phyloP scores from a whole-genome alignment of 2,113 vertebrate species.

The Apteryx mantelli region DNA sequence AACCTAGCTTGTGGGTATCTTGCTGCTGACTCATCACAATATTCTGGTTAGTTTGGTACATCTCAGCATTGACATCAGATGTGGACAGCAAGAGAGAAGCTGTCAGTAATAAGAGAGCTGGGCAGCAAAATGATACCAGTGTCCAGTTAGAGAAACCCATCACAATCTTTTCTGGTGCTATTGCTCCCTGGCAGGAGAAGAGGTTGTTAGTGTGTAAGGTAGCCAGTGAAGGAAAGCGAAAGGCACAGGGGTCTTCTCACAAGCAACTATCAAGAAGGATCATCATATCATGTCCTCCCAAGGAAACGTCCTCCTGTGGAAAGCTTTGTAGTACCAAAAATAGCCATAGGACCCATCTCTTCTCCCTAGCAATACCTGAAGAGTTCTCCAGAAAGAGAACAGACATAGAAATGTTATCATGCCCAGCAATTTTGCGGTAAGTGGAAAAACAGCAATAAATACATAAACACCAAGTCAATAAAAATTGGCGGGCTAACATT shows the following conservation, averaged over 20 bases:
- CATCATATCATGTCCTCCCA: background rate
- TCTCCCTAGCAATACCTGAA: background rate
- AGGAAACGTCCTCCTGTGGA: background rate
- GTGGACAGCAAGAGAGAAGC: background rate
- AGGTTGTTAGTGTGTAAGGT: background rate
- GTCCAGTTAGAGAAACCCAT: background rate
- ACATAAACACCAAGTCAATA: background rate
- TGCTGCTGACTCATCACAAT: slow-evolving; percentile 8
- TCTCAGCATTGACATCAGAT: background rate
- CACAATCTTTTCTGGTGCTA: background rate
- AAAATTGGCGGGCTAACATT: background rate
- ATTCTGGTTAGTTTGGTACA: background rate
- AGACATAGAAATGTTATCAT: background rate
- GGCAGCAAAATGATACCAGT: background rate
- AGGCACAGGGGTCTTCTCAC: background rate
- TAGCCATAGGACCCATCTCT: background rate
- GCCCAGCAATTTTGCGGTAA: background rate
- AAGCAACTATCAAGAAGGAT: background rate
- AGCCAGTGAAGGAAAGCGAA: background rate
- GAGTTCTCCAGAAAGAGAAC: background rate
- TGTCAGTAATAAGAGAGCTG: background rate
- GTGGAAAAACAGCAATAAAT: background rate
- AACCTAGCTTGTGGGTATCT: background rate
- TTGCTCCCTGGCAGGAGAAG: background rate
- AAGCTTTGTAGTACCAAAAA: background rate